Evolutionary conservation across 30 jellyfish, hydroid and myxozoan genomes (phyloP).

Genomic region (Turritopsis rubra): DNA sequence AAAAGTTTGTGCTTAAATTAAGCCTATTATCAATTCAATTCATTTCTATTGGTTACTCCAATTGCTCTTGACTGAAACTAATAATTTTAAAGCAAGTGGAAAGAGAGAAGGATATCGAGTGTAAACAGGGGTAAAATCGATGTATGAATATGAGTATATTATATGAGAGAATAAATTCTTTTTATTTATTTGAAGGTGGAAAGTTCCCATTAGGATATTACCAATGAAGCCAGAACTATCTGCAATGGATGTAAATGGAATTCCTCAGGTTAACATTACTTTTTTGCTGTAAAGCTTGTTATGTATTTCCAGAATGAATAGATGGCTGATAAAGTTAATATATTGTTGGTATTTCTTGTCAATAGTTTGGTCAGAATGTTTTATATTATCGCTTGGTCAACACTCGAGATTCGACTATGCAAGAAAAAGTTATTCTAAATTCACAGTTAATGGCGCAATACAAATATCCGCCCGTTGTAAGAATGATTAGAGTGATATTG

Average conservation of each 20-base stretch:
- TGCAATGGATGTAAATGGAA: constrained; percentile 41
- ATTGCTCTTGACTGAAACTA: no score
- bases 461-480: constrained; percentile 68
- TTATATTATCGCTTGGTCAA: constrained; percentile 56
- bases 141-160: no score
- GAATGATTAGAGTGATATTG: not conserved
- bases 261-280: constrained; percentile 48
- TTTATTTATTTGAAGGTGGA: constrained; percentile 41
- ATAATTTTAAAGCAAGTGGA: no score
- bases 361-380: constrained; percentile 54
- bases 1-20: no score
- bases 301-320: not conserved
- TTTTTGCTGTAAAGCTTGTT: no score
- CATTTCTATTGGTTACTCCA: no score
- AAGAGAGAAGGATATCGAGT: no score
- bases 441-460: constrained; percentile 35
- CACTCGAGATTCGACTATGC: constrained; percentile 51
- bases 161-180: no score
- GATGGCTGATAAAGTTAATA: not conserved
- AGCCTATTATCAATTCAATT: no score
- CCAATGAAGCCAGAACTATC: constrained; percentile 55
- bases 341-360: not conserved
- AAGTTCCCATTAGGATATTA: constrained; percentile 53
- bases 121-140: no score
- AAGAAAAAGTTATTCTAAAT: constrained; percentile 47